Evolutionary conservation across 2,113 vertebrate genomes (phyloP), one percentile per base, ranked within the genome.

Genomic region (Lamprotornis superbus): DNA sequence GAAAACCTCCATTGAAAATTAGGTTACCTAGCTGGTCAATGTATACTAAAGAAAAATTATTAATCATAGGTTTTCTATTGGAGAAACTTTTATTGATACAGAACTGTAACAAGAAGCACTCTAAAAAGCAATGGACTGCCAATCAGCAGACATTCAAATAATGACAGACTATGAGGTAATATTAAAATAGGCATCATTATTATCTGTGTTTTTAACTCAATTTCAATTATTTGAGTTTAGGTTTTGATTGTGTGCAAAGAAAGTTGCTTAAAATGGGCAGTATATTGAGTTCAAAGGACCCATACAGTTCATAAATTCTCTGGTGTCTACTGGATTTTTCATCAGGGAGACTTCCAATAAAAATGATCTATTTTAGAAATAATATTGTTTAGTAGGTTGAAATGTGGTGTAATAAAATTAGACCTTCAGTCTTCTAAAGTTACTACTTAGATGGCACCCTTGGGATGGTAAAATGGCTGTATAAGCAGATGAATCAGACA

Each of bases 331-430:
- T 98, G 98, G 98, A 98, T 98, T 98, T 98, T 98, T 98, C 98
- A 98, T 98, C 98, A 98, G 98, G 98, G 98, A 98, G 98, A 98
- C 98, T 98, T 98, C 98, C 98, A 98, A 98, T 98, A 98, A 98
- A 98, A 98, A 98, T 98, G 98, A 98, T 98, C 97, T 98, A 98
- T 98, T 98, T 98, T 98, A 98, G 98, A 98, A 98, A 98, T 98
- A 98, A 98, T 98, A 98, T 98, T 98, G 98, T 98, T 98, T 98
- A 98, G 98, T 98, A 98, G 98, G 98, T 98, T 98, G 98, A 98
- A 99, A 99, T 98, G 98, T 98, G 98, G 98, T 98, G 98, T 98
- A 99, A 99, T 99, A 99, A 98, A 99, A 98, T 98, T 98, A 98
- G 98, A 98, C 98, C 98, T 98, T 98, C 98, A 98, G 98, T 98